phyloP scores from a whole-genome alignment of 2,888 invertebrate genomes.

The Cepaea hortensis region DNA sequence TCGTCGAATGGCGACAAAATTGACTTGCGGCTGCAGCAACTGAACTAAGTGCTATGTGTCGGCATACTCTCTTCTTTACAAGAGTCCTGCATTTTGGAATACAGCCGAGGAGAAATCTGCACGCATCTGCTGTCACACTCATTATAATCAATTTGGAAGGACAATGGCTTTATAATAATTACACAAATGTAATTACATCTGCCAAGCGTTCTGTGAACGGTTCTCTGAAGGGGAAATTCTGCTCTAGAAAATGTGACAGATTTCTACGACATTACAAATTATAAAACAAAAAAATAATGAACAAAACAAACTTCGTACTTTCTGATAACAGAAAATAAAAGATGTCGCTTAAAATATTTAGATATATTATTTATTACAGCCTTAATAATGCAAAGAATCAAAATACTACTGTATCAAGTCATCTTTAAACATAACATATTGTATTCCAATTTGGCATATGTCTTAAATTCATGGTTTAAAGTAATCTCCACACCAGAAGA shows the following conservation, averaged over 20 bases:
- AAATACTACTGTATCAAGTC: background rate
- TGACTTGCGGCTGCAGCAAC: background rate
- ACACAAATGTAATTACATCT: too few relatives aligned
- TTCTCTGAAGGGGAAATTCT: too few relatives aligned
- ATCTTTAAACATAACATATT: background rate
- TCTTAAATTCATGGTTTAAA: background rate
- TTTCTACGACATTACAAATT: too few relatives aligned
- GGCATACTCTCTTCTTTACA: background rate
- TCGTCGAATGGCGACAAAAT: too few relatives aligned
- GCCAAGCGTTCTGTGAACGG: too few relatives aligned
- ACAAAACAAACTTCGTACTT: too few relatives aligned
- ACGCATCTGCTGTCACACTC: background rate
- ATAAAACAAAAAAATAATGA: too few relatives aligned
- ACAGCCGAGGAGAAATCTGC: background rate
- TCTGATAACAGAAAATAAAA: too few relatives aligned
- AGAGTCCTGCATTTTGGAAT: background rate
- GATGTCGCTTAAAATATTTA: too few relatives aligned
- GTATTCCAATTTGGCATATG: background rate
- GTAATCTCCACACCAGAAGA: background rate
- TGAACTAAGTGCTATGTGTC: background rate
- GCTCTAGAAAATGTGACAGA: too few relatives aligned
- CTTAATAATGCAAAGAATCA: too few relatives aligned
- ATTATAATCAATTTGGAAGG: background rate
- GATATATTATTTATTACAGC: too few relatives aligned
- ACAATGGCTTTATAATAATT: background rate